Base-by-base conservation (phyloP, 2,888 invertebrate species). In the Thumatha senex region DNA sequence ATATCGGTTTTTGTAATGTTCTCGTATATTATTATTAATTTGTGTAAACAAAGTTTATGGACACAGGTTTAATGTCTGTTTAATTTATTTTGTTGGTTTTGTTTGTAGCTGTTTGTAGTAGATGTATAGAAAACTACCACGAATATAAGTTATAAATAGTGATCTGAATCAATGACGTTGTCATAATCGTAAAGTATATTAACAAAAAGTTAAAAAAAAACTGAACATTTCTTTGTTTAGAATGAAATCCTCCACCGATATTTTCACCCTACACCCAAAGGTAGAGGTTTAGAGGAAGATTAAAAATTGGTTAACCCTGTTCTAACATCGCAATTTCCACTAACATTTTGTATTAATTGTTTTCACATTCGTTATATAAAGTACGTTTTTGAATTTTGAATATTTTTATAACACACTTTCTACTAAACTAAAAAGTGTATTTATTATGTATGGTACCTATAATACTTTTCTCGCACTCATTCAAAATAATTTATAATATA, bases 11-110 rank as follows among this genome's bases (percentile, higher is more conserved):
- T 64, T 39, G 62, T 67, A 56, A 56, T 63, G 40, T 56, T 61
- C 56, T 60, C 34, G 44, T 60, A 60, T 43, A 10, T 60, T 57
- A 4, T 59, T 53, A 52, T 64, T 60, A 40, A 60, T 65, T 66
- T 67, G 60, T 69, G 60, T 63, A 63, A 68, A 56, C 55, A 67
- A 70, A 71, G 67, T 72, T 67, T 68, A 57, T 60, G 46, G 18
- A 48, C 47, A 38, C 63, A 54, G 58, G 57, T 58, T 67, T 45
- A 50, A 60, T 35, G 54, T 60, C 52, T 69, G 61, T 62, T 67
- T 68, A 60, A 64, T 66, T 63, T 65, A 63, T 60, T 68, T 67
- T 65, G 70, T 69, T 61, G 51, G 64, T 63, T 56, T 29, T 61
- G 56, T 24, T 43, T 63, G 34, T 50, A 42, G 18, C 31, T 36